Base-by-base conservation (phyloP, 2,888 invertebrate genomes). In the Pterobdella sp. region DNA sequence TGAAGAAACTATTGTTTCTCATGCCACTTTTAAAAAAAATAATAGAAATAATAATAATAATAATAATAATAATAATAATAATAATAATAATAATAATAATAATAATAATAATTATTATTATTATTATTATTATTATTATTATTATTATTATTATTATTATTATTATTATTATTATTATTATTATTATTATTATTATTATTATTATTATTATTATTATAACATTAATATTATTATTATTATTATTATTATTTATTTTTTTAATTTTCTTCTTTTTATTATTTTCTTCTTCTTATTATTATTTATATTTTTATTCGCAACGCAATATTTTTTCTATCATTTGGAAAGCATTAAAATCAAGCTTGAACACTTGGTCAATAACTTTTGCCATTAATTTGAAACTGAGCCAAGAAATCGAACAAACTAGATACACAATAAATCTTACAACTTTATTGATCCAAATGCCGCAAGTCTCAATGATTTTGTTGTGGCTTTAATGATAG, bases 11-110 rank as follows among this genome's bases (percentile, higher is more conserved):
- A 56, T 26, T 18, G 26, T 26, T 56, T 26, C 18, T 56, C 18
- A 56, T 56, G 26, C 18, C 26, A 56, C 18, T 56, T 26, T 26
- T 56, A 56, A 56, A 26, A 56, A 56, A 26, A 56, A 56, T 56
- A 56, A 56, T 56, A 56, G 26, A 26, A 56, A 56, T 56, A 56
- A 56, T 56, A 56, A 56, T 56, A 56, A 56, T 56, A 56, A 56
- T 56, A 56, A 56, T 56, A 56, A 56, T 56, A 56, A 56, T 56
- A 56, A 56, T 56, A 56, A 56, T 56, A 56, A 56, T 56, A 56
- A 56, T 56, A 56, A 56, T 56, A 56, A 56, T 56, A 56, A 56
- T 56, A 56, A 56, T 56, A 56, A 56, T 56, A 56, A 56, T 56
- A 56, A 56, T 56, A 56, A 56, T 56, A 56, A 56, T 56, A 56